Conservation (phyloP, 2,797 vertebrate species). For the Gobionotothen gibberifrons region DNA sequence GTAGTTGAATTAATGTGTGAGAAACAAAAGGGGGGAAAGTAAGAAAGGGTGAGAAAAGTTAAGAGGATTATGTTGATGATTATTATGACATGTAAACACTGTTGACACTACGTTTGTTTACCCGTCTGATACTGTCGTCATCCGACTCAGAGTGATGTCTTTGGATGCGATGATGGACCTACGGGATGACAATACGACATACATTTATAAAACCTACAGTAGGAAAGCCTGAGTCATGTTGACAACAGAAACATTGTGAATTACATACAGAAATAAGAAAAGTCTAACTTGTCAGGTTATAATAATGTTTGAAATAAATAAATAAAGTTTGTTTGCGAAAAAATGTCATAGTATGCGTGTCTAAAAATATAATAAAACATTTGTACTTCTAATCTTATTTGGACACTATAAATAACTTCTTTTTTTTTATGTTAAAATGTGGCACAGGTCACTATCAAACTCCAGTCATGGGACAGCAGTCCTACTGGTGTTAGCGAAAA, state of each 20-base stretch:
- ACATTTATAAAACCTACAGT: constrained; percentile 63
- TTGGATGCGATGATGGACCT: constrained; percentile 86
- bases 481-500: constrained; percentile 89
- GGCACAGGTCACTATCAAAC: constrained; percentile 28
- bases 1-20: constrained; percentile 5
- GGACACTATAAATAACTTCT: background rate
- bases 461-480: constrained; percentile 82
- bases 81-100: constrained; percentile 32
- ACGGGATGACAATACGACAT: constrained; percentile 76
- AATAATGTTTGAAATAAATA: background rate
- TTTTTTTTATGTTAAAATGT: background rate
- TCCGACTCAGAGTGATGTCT: constrained; percentile 91
- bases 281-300: background rate
- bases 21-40: constrained; percentile 11
- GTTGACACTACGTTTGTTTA: constrained; percentile 79
- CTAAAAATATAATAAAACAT: background rate
- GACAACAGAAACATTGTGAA: constrained; percentile 3
- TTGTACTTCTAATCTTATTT: no score
- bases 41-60: constrained; percentile 12
- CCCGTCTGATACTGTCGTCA: constrained; percentile 96
- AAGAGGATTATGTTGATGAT: background rate
- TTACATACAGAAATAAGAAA: background rate
- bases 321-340: background rate
- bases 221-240: background rate
- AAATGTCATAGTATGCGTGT: background rate